Evolutionary conservation across 2,888 invertebrate genomes (phyloP).

Genomic region (Tiliacea citrago): DNA sequence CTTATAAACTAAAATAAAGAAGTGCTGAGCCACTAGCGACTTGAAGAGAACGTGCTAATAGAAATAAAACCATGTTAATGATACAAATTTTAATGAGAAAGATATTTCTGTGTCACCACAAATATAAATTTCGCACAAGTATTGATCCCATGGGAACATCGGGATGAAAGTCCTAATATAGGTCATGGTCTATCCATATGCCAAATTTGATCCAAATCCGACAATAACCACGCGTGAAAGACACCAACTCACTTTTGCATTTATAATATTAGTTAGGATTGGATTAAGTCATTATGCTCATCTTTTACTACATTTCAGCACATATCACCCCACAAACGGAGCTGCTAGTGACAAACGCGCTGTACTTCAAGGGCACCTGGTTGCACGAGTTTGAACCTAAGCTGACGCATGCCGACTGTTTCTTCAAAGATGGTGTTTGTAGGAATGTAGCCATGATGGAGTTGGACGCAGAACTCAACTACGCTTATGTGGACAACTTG

Average conservation of each 20-base stretch:
- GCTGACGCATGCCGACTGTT: conserved; percentile 89
- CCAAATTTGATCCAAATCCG: no score
- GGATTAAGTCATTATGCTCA: neutral
- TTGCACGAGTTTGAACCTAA: conserved; percentile 88
- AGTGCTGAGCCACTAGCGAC: neutral
- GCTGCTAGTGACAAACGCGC: conserved; percentile 91
- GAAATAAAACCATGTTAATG: neutral
- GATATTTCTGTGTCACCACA: neutral
- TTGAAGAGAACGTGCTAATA: neutral
- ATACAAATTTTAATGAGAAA: neutral
- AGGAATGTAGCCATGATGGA: conserved; percentile 91
- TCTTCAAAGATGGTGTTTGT: conserved; percentile 86
- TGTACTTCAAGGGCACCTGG: conserved; percentile 93
- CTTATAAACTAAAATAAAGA: neutral
- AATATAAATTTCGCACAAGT: neutral
- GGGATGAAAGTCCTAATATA: no score
- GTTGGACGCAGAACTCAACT: conserved; percentile 89
- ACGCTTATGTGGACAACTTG: conserved; percentile 89
- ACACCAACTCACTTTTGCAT: no score
- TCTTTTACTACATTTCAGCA: conserved; percentile 74
- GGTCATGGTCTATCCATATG: no score
- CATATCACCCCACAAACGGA: conserved; percentile 85
- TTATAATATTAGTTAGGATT: no score
- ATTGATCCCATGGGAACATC: no score
- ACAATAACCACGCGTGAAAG: no score